phyloP scores from a whole-genome alignment of 2,113 vertebrate genomes.

The Eolophus roseicapilla region DNA sequence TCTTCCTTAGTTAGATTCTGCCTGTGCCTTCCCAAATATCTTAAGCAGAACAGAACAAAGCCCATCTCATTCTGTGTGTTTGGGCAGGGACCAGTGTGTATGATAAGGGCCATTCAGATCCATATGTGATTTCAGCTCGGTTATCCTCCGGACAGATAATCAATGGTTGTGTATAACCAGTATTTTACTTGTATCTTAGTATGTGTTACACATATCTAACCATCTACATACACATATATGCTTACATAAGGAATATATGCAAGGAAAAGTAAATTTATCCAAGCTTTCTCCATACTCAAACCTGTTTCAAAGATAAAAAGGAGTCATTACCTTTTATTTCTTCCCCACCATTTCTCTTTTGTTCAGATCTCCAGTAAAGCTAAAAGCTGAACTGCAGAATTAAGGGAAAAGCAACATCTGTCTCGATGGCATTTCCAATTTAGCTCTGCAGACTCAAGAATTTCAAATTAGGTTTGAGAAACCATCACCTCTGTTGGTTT shows the following conservation, averaged over 20 bases:
- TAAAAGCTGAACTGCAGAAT: background rate
- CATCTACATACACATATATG: background rate
- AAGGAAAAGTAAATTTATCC: background rate
- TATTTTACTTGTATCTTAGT: background rate
- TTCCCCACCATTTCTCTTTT: background rate
- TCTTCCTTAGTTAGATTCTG: background rate
- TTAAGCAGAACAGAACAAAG: background rate
- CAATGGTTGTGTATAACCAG: background rate
- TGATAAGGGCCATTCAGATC: background rate
- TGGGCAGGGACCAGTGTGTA: background rate
- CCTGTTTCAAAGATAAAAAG: background rate
- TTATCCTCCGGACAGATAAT: background rate
- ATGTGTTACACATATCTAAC: background rate
- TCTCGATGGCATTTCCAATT: background rate
- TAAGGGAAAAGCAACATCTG: background rate
- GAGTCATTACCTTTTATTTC: background rate
- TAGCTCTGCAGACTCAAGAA: background rate
- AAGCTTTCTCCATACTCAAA: background rate
- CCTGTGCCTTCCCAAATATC: background rate
- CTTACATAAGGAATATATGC: background rate
- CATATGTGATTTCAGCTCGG: background rate
- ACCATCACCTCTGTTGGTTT: background rate
- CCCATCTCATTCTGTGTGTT: background rate
- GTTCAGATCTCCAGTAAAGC: background rate
- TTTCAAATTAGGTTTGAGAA: background rate